These are phyloP conservation scores for Microchrysa polita DNA, from an alignment of 2,888 invertebrate species.

Conservation along the genomic window DNA sequence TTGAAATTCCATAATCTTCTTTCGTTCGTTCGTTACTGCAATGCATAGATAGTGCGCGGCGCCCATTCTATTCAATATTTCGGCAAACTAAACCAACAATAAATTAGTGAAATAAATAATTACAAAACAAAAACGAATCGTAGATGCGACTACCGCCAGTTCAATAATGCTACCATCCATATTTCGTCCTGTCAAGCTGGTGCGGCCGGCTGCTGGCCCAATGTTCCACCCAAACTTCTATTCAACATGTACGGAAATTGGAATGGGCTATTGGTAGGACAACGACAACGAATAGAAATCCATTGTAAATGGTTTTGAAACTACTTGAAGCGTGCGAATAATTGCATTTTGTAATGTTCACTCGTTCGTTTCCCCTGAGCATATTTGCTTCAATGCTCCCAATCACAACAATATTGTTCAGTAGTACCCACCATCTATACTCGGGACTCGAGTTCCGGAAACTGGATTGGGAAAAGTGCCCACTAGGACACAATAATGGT, in stretches of 20 bases:
- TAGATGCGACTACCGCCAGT: too few relatives aligned
- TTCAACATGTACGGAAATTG: not conserved
- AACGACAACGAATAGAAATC: conserved; percentile 32
- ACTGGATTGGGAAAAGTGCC: conserved; percentile 35
- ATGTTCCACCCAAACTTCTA: not conserved
- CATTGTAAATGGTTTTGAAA: conserved; percentile 30
- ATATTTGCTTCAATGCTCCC: conserved; percentile 21
- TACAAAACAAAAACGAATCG: too few relatives aligned
- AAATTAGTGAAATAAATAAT: too few relatives aligned
- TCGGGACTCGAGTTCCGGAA: conserved; percentile 13
- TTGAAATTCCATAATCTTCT: too few relatives aligned
- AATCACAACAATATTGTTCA: too few relatives aligned
- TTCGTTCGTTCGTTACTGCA: too few relatives aligned
- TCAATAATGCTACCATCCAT: too few relatives aligned
- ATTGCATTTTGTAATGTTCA: conserved; percentile 40
- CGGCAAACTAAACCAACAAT: too few relatives aligned
- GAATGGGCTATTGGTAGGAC: conserved; percentile 1
- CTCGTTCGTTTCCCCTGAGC: not conserved
- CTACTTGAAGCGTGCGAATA: conserved; percentile 34
- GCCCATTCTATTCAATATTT: too few relatives aligned
- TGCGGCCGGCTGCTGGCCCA: too few relatives aligned
- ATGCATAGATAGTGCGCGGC: too few relatives aligned
- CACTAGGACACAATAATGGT: conserved; percentile 32
- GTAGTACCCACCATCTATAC: conserved; percentile 9
- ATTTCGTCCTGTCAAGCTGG: too few relatives aligned